Conservation (phyloP, 2,888 invertebrate species). For the Oxycera nigricornis region DNA sequence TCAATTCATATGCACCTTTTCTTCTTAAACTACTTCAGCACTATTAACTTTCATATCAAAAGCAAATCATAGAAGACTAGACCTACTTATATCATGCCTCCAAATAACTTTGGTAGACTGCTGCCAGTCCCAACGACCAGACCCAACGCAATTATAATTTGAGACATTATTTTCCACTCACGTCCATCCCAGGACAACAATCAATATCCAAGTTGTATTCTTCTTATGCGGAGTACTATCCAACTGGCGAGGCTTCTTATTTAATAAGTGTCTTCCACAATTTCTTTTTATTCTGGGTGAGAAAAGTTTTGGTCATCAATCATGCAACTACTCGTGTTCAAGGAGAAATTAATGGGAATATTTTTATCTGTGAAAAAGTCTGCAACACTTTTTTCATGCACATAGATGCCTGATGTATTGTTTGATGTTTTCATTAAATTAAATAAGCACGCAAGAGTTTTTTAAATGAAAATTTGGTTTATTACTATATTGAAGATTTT, state of each 20-base stretch:
- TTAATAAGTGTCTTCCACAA: not conserved
- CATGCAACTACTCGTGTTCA: conserved; percentile 9
- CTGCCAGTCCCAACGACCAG: too few species aligned
- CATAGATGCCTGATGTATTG: not conserved
- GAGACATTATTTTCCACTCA: too few species aligned
- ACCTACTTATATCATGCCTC: too few species aligned
- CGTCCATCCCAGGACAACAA: not conserved
- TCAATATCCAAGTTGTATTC: not conserved
- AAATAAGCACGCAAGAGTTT: not conserved
- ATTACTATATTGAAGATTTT: too few species aligned
- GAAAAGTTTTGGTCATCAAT: conserved; percentile 3
- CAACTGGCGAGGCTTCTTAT: not conserved
- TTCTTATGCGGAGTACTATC: not conserved
- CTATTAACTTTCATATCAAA: too few species aligned
- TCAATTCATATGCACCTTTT: too few species aligned
- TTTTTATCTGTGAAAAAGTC: not conserved
- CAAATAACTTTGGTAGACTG: too few species aligned
- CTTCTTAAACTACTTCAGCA: too few species aligned
- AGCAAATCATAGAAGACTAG: too few species aligned
- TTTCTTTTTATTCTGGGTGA: not conserved
- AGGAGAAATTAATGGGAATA: not conserved
- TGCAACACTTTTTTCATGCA: not conserved
- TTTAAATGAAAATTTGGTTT: too few species aligned
- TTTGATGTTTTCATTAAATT: not conserved
- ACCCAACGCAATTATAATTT: too few species aligned